Percentiles rank a stretch among this genome's conserved stretches.
Evolutionary conservation across 2,113 vertebrate species (phyloP).

Genomic region (Misgurnus anguillicaudatus): DNA sequence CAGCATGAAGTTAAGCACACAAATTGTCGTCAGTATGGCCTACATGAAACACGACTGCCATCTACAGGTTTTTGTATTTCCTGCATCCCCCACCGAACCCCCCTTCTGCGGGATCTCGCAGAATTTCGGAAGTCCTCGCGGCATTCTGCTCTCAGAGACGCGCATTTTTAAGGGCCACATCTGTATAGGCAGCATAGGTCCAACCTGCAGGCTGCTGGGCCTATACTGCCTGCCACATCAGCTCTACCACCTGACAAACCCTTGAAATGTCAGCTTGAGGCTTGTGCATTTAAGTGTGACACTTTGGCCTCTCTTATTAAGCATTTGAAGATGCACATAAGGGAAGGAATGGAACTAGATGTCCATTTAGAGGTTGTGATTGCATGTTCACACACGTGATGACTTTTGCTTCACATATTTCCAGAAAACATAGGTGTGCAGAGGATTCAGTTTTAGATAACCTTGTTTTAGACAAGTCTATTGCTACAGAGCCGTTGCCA

Average conservation of each 20-base stretch:
- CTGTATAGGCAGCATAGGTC: conserved; percentile 38
- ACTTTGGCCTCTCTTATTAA: background rate
- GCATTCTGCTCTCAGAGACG: no score
- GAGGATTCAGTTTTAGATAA: conserved; percentile 8
- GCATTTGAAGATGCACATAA: background rate
- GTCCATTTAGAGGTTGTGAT: background rate
- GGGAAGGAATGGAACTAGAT: background rate
- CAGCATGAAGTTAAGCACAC: no score
- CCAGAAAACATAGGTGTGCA: background rate
- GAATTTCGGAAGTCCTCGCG: no score
- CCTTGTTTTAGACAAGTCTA: conserved; percentile 23
- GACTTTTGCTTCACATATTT: background rate
- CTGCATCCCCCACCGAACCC: no score
- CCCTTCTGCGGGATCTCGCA: no score
- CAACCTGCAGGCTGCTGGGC: conserved; percentile 34
- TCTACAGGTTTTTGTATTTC: no score
- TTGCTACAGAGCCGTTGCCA: conserved; percentile 29
- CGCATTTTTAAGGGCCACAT: no score
- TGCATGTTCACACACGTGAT: background rate
- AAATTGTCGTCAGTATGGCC: no score
- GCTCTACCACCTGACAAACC: conserved; percentile 17
- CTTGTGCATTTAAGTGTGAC: background rate
- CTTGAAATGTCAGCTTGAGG: no score
- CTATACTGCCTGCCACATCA: background rate
- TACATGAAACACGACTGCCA: no score